Evolutionary conservation across 2,888 invertebrate genomes (phyloP), one percentile per base, ranked within the genome.

Genomic region (Drosophila nigritarsus): DNA sequence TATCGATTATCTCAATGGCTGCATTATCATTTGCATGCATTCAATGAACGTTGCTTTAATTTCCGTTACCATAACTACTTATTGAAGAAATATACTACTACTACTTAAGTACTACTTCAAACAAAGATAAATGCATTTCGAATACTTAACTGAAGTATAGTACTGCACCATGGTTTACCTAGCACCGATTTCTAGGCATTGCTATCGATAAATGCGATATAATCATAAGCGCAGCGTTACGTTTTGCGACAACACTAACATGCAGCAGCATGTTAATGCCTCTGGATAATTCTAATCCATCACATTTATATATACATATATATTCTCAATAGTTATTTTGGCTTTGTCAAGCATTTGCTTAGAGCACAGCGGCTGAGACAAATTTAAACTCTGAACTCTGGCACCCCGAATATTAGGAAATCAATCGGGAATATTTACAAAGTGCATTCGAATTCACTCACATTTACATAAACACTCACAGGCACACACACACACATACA

Each of bases 1-100:
- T 65, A 40, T 71, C 49, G 62, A 71, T 69, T 59, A 73, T 73
- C 73, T 77, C 60, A 55, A 72, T 76, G 81, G 87, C 80, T 83
- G 83, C 83, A 76, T 84, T 83, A 55, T 77, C 72, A 83, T 82
- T 87, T 89, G 83, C 83, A 89, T 83, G 83, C 66, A 71, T 68
- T 65, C 32, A 66, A 54, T 79, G 79, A 67, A 70, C 58, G 79
- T 65, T 82, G 70, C 70, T 68, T 79, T 78, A 3, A 32, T 67
- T 73, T 82, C 18, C 8, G 34, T 72, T 62, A n/a, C 36, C 27
- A 38, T 27, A 24, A 50, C 27, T 75, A 48, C 24, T 64, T 58
- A 45, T 29, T 20, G 58, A 80, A 40, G 29, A 56, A 40, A 40
- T 38, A 62, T 38, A 53, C 55, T 6, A 38, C 29, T 59, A 9